Percentiles rank a stretch among this genome's conserved stretches.
phyloP scores from a whole-genome alignment of 2,888 invertebrate genomes.

The Cartodere bifasciata region DNA sequence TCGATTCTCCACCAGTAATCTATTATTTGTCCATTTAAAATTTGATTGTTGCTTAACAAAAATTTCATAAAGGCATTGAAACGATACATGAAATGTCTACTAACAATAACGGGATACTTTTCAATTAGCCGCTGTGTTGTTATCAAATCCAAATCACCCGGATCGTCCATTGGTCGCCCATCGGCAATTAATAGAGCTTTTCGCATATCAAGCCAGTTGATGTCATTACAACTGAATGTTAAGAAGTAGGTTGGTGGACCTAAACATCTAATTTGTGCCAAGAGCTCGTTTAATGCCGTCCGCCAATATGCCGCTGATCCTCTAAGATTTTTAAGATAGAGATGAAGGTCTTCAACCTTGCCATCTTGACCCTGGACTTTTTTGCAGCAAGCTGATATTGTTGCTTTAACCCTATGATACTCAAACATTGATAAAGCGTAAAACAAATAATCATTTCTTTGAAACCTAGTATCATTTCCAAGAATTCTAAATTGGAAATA shows the following conservation, averaged over 20 bases:
- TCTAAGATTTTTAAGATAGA: background rate
- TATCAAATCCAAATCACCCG: background rate
- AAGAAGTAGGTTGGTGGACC: constrained; percentile 18
- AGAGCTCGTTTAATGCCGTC: constrained; percentile 11
- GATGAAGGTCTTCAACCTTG: background rate
- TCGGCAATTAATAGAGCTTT: constrained; percentile 13
- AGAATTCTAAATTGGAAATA: constrained; percentile 17
- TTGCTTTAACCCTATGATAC: constrained; percentile 7
- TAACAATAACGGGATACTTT: background rate
- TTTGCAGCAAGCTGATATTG: background rate
- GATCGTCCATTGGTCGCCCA: background rate
- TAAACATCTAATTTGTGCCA: constrained; percentile 17
- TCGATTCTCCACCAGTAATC: constrained; percentile 1
- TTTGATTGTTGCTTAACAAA: background rate
- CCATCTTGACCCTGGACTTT: background rate
- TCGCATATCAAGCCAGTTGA: constrained; percentile 19
- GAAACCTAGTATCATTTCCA: constrained; percentile 16
- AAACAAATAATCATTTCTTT: constrained; percentile 17
- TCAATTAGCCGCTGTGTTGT: background rate
- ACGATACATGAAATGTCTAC: background rate
- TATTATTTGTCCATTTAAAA: background rate
- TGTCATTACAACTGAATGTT: constrained; percentile 15
- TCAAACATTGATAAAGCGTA: constrained; percentile 17
- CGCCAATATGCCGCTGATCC: constrained; percentile 10
- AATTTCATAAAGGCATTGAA: background rate